Evolutionary conservation across 2,797 vertebrate genomes (phyloP), one percentile per base, ranked within the genome.

Genomic region (Distichodus sexfasciatus): DNA sequence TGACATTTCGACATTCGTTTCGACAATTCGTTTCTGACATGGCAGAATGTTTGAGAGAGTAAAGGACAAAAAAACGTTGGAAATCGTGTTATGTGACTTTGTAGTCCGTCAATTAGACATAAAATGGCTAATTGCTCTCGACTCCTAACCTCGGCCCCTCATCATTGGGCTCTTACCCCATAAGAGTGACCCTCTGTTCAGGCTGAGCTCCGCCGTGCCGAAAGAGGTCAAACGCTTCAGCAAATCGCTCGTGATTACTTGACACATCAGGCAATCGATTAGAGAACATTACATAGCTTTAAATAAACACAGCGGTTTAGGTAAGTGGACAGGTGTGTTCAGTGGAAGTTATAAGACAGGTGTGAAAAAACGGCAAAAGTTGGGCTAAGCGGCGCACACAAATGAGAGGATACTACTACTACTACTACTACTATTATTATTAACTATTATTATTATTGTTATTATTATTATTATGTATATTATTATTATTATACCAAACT

Each of bases 101-200:
- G 79, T 40, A 86, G 84, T 79, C 86, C 89, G 79, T 83, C 84
- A 88, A 50, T 83, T 78, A 83, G 86, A 87, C 88, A 86, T 86
- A 87, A 91, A 91, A 90, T 87, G 84, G 81, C 84, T 91, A 92
- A 91, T 89, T 89, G 86, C 85, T 83, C 74, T 85, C 80, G 83
- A 85, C 84, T 84, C 15, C 71, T 87, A 85, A 88, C 87, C 88
- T 87, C 79, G 79, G 75, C 74, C 35, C 81, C 74, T 87, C 83
- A 86, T 87, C 83, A 72, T 84, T 46, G n/a, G n/a, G n/a, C n/a
- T n/a, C n/a, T n/a, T n/a, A 88, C 86, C 81, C 72, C 71, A 73
- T 57, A 76, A 74, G 74, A 76, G 72, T 82, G 81, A 77, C 75
- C n/a, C n/a, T n/a, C n/a, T n/a, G n/a, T n/a, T n/a, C 50, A 67